phyloP scores from a whole-genome alignment of 37 sponge, comb jelly and placozoan species.

The Mnemiopsis leidyi region DNA sequence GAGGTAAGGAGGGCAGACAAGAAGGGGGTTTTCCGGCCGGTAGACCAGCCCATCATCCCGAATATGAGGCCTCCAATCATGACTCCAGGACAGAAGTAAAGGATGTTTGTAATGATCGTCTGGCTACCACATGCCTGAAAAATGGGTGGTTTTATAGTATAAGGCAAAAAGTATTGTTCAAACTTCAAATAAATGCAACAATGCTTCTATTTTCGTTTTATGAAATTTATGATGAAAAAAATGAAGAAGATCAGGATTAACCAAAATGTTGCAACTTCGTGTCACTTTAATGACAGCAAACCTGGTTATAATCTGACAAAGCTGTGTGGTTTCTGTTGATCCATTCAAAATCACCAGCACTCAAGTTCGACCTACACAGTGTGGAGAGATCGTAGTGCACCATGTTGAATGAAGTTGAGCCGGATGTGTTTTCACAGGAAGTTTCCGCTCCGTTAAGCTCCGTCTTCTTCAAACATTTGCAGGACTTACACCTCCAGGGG shows the following conservation, averaged over 20 bases:
- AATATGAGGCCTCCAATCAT: neutral
- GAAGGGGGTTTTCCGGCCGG: conserved; percentile 23
- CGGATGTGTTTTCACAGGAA: neutral
- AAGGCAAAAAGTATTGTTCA: no score
- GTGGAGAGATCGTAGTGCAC: neutral
- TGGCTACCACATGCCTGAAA: conserved; percentile 24
- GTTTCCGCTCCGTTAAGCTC: neutral
- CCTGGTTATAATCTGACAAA: conserved; percentile 9
- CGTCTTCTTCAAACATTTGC: neutral
- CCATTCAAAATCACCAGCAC: neutral
- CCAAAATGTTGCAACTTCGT: no score
- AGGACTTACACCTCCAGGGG: neutral
- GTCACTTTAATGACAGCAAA: no score
- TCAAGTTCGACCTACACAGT: neutral
- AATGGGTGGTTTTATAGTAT: no score
- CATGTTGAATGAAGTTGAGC: neutral
- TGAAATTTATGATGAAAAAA: no score
- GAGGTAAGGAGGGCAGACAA: conserved; percentile 37
- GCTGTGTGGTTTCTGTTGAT: conserved; percentile 14
- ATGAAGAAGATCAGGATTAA: no score
- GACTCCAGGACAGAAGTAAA: conserved; percentile 14
- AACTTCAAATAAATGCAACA: no score
- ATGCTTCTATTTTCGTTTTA: no score
- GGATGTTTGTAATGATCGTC: neutral
- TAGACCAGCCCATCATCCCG: conserved; percentile 17